phyloP scores from a whole-genome alignment of 2,113 vertebrate genomes.

The Merops nubicus region DNA sequence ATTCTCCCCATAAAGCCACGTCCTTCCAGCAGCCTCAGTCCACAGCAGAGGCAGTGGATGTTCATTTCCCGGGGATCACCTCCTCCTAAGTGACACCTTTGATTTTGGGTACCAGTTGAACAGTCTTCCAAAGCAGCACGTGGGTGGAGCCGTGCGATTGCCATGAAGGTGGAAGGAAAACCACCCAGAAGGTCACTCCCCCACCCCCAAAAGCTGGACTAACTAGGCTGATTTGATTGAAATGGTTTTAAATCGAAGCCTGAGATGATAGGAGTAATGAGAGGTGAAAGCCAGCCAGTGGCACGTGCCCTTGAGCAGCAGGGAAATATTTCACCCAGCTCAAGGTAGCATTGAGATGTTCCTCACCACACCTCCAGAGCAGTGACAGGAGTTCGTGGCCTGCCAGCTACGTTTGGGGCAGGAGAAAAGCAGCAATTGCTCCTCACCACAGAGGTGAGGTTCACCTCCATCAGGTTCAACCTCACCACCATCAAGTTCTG shows the following conservation, averaged over 20 bases:
- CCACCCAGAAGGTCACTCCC: background rate
- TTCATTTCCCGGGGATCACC: background rate
- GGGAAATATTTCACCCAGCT: background rate
- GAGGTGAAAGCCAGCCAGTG: background rate
- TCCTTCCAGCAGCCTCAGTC: background rate
- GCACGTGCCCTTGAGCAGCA: background rate
- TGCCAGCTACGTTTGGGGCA: no score
- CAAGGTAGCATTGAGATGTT: background rate
- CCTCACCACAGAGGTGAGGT: background rate
- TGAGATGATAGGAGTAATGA: background rate
- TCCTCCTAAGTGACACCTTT: background rate
- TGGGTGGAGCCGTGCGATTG: background rate
- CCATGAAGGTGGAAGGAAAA: background rate
- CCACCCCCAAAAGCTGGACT: background rate
- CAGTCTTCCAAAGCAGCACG: background rate
- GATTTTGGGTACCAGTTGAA: background rate
- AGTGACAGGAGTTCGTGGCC: background rate
- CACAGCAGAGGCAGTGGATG: background rate
- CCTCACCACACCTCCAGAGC: fast-evolving
- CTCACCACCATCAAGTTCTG: background rate
- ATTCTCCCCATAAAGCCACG: background rate
- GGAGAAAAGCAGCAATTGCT: background rate
- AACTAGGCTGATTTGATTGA: background rate
- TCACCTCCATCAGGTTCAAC: no score
- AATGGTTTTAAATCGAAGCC: background rate